These are phyloP conservation scores for Anorthoa munda DNA, from an alignment of 2,888 invertebrate genomes.

Conservation along the genomic window DNA sequence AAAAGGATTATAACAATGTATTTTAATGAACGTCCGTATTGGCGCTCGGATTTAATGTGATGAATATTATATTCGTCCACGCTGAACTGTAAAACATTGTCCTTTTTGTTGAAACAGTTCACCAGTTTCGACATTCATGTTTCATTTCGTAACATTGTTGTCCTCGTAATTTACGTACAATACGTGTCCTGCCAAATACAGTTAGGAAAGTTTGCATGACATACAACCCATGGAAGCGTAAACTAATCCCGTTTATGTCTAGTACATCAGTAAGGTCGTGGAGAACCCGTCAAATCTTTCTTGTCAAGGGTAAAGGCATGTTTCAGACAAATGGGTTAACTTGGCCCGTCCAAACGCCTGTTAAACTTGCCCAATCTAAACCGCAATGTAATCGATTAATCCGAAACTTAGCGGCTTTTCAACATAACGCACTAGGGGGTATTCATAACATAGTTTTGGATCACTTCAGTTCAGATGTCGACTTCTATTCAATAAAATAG, in stretches of 20 bases:
- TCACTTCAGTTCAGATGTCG: slow-evolving; percentile 69
- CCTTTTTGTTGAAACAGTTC: slow-evolving; percentile 41
- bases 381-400: slow-evolving; percentile 84
- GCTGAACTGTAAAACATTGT: slow-evolving; percentile 23
- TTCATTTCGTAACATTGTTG: slow-evolving; percentile 44
- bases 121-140: slow-evolving; percentile 28
- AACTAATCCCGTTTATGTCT: slow-evolving; percentile 60
- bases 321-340: slow-evolving; percentile 82
- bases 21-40: slow-evolving; percentile 53
- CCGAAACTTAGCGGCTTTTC: slow-evolving; percentile 79
- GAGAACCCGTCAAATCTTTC: slow-evolving; percentile 71
- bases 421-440: slow-evolving; percentile 73
- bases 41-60: slow-evolving; percentile 21
- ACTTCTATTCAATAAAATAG: slow-evolving; percentile 68
- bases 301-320: slow-evolving; percentile 73
- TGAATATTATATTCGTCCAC: slow-evolving; percentile 44
- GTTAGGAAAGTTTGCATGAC: slow-evolving; percentile 46
- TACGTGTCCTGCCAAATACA: slow-evolving; percentile 49
- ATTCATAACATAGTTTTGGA: slow-evolving; percentile 75
- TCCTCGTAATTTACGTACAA: slow-evolving; percentile 34
- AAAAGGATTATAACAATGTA: slow-evolving; percentile 56
- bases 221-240: slow-evolving; percentile 35
- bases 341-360: slow-evolving; percentile 76
- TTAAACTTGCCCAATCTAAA: slow-evolving; percentile 83
- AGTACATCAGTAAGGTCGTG: slow-evolving; percentile 64